A percentile compares a stretch with the other conserved stretches of the same genome.
These are phyloP conservation scores for Hippocampus mohnikei DNA, from an alignment of 2,113 vertebrate species.

Conservation along the genomic window DNA sequence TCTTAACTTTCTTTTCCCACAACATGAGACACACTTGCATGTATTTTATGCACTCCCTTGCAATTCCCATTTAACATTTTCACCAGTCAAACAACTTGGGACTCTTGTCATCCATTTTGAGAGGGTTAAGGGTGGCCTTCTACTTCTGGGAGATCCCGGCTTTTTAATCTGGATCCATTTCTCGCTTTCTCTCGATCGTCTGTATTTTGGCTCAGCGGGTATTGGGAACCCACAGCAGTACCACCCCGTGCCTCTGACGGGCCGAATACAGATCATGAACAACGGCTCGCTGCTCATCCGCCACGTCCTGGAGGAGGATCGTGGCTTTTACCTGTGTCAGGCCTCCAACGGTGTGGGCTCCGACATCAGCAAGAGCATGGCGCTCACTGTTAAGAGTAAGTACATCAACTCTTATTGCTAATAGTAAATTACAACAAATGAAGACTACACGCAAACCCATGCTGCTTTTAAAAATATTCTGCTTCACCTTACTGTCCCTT, in stretches of 20 bases:
- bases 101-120: too few species aligned
- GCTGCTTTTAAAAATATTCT: too few species aligned
- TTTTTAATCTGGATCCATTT: background rate
- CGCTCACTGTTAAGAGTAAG: conserved; percentile 97
- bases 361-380: conserved; percentile 99
- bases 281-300: conserved; percentile 95
- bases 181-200: background rate
- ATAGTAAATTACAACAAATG: background rate
- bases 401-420: conserved; percentile 27
- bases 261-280: conserved; percentile 94
- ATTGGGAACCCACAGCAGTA: conserved; percentile 97
- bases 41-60: too few species aligned
- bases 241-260: conserved; percentile 92
- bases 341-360: conserved; percentile 98
- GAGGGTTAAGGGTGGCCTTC: background rate
- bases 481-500: background rate
- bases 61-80: too few species aligned
- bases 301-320: conserved; percentile 95
- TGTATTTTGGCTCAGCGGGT: conserved; percentile 60
- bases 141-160: conserved; percentile 2
- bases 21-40: background rate
- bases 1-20: conserved; percentile 1
- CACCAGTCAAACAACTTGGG: too few species aligned
- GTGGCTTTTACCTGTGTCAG: conserved; percentile 96
- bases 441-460: background rate